These are phyloP conservation scores for Calycopis cecrops DNA, from an alignment of 1,140 invertebrate species.

Conservation along the genomic window DNA sequence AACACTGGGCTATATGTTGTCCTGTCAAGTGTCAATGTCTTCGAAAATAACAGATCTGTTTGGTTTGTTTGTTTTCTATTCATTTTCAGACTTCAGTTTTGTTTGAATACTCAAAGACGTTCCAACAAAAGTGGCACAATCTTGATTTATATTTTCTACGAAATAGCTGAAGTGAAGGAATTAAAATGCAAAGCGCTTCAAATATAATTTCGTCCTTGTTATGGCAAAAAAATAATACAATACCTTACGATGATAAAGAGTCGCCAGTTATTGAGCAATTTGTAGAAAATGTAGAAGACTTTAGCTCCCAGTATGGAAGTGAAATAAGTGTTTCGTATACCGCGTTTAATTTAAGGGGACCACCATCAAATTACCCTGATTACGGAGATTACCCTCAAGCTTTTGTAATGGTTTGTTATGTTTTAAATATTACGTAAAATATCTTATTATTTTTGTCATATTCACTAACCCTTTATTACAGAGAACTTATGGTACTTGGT, in stretches of 20 bases:
- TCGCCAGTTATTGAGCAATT: slow-evolving; percentile 61
- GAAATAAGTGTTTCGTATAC: slow-evolving; percentile 91
- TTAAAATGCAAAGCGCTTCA: slow-evolving; percentile 57
- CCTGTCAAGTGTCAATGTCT: not conserved
- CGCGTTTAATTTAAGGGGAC: slow-evolving; percentile 88
- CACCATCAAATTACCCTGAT: slow-evolving; percentile 87
- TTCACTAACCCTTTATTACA: slow-evolving; percentile 47
- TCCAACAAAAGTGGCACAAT: not conserved
- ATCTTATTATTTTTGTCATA: slow-evolving; percentile 23
- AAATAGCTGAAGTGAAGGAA: slow-evolving; percentile 6
- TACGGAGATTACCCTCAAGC: slow-evolving; percentile 94
- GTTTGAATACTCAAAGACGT: slow-evolving; percentile 2
- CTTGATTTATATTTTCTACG: slow-evolving; percentile 1
- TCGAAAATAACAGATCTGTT: slow-evolving; percentile 1
- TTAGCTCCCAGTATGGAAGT: slow-evolving; percentile 93
- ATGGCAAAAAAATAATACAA: slow-evolving; percentile 49
- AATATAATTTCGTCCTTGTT: slow-evolving; percentile 59
- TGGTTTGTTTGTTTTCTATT: slow-evolving; percentile 13
- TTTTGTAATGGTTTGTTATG: slow-evolving; percentile 86
- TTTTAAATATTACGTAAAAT: not conserved
- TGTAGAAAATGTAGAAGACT: slow-evolving; percentile 81
- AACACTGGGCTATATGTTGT: too few species aligned
- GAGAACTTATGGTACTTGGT: slow-evolving; percentile 94
- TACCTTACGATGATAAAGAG: slow-evolving; percentile 42
- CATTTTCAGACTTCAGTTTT: not conserved